Conservation (phyloP, 2,113 vertebrate genomes). For the Pseudolaguvia tuberculata region DNA sequence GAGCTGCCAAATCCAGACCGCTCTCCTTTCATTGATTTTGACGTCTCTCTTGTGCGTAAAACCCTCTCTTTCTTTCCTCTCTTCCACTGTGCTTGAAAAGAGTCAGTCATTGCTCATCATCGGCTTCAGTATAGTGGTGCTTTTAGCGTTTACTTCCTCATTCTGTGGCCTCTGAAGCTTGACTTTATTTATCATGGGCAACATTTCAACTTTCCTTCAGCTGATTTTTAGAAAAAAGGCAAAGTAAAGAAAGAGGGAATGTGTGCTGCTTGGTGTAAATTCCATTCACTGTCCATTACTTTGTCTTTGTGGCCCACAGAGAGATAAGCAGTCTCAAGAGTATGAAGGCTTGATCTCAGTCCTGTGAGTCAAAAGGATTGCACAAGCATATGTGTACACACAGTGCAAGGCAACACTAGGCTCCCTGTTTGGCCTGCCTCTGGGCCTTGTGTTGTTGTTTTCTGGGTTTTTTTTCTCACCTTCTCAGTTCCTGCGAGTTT, state of each 20-base stretch:
- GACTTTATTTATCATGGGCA: constrained; percentile 58
- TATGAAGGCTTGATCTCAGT: constrained; percentile 53
- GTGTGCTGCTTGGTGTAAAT: constrained; percentile 35
- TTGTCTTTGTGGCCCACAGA: constrained; percentile 46
- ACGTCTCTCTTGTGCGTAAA: constrained; percentile 15
- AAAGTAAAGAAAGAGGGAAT: constrained; percentile 49
- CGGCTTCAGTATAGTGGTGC: background rate
- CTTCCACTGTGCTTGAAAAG: constrained; percentile 8
- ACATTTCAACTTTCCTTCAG: constrained; percentile 49
- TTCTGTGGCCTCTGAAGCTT: constrained; percentile 42
- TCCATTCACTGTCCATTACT: constrained; percentile 48
- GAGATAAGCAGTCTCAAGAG: constrained; percentile 44
- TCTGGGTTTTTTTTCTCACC: constrained; percentile 46
- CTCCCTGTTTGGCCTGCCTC: constrained; percentile 58
- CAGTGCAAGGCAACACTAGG: constrained; percentile 62
- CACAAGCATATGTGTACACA: constrained; percentile 44
- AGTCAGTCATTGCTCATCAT: constrained; percentile 21
- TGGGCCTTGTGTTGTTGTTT: constrained; percentile 31
- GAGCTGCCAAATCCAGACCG: constrained; percentile 43
- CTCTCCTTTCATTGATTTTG: constrained; percentile 32
- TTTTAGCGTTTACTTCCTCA: constrained; percentile 8
- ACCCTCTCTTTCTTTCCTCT: background rate
- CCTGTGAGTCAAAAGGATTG: constrained; percentile 44
- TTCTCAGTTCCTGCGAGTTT: constrained; percentile 55
- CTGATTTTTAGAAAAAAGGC: constrained; percentile 33